Evolutionary conservation across 2,888 invertebrate species (phyloP), one percentile per base, ranked within the genome.

Genomic region (Mycogona germanica): DNA sequence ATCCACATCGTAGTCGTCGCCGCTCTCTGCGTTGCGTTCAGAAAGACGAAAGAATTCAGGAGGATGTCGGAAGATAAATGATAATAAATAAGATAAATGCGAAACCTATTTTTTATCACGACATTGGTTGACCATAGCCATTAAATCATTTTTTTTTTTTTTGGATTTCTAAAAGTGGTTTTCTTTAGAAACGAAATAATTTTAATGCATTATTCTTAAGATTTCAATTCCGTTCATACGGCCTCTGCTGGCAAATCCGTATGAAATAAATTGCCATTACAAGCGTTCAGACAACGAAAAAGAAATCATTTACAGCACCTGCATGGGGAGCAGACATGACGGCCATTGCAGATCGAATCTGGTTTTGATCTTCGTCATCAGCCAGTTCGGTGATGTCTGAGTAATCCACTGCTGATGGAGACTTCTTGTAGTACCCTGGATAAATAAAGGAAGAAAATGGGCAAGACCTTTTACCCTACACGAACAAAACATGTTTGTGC

Each of bases 341-440:
- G 12, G 53, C 37, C 35, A 57, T 41, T 26, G 49, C 54, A 28
- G 37, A 17, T 38, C 55, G 48, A 19, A 53, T 30, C 30, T 54
- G 59, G 6, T 53, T 47, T 32, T 56, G 56, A 19, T 63, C 62
- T 3, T 71, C 67, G 56, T 93, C 95, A 57, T 92, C 92, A 0
- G 85, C 92, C n/a, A 84, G 72, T 73, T 96, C 95, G 63, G 78
- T 86, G 62, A 95, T 93, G 67, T 96, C 93, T 56, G 87, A 95
- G 70, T 84, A 96, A 70, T 96, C 95, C 19, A 88, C 75, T 0
- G 95, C 95, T 17, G 82, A 75, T 0, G 78, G 77, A n/a, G 78
- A 78, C 64, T 81, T 81, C 19, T 64, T 62, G 32, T 32, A 32
- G 12, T 30, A 47, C 14, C 23, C 47, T 47, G 9, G n/a, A 44